Evolutionary conservation across 1,140 invertebrate genomes (phyloP).

Genomic region (Colletes latitarsis): DNA sequence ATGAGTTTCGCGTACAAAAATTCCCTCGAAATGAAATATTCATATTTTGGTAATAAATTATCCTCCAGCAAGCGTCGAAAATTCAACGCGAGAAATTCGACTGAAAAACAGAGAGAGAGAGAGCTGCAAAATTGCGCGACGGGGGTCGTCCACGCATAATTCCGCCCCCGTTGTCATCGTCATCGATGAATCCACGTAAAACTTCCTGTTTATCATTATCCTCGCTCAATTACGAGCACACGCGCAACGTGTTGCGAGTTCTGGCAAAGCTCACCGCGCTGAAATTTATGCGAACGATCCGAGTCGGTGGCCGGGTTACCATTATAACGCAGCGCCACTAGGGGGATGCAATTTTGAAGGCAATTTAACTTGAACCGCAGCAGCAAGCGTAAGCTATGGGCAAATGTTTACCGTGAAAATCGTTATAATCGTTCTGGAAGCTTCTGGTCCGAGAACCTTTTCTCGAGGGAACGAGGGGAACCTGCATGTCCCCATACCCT

Average conservation of each 20-base stretch:
- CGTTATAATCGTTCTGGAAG: constrained; percentile 49
- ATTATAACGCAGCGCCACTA: constrained; percentile 38
- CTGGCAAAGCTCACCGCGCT: constrained; percentile 25
- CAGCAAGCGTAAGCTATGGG: constrained; percentile 54
- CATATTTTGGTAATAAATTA: no score
- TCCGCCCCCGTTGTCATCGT: neutral
- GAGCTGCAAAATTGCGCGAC: neutral
- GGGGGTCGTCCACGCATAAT: neutral
- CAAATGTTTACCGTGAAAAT: constrained; percentile 66
- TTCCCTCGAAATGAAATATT: no score
- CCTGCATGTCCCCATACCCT: neutral
- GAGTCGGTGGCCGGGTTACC: constrained; percentile 40
- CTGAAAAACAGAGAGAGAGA: neutral
- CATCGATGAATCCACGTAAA: neutral
- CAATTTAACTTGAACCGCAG: constrained; percentile 68
- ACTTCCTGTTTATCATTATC: constrained; percentile 65
- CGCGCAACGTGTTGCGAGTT: constrained; percentile 31
- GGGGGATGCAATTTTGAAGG: constrained; percentile 66
- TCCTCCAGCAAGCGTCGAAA: no score
- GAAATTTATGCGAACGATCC: constrained; percentile 59
- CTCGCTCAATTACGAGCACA: constrained; percentile 57
- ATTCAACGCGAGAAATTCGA: neutral
- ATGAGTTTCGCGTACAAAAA: no score
- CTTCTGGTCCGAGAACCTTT: constrained; percentile 22
- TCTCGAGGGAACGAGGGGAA: neutral